These are phyloP conservation scores for Chalcosyrphus nemorum DNA, from an alignment of 2,888 invertebrate species.

Conservation along the genomic window DNA sequence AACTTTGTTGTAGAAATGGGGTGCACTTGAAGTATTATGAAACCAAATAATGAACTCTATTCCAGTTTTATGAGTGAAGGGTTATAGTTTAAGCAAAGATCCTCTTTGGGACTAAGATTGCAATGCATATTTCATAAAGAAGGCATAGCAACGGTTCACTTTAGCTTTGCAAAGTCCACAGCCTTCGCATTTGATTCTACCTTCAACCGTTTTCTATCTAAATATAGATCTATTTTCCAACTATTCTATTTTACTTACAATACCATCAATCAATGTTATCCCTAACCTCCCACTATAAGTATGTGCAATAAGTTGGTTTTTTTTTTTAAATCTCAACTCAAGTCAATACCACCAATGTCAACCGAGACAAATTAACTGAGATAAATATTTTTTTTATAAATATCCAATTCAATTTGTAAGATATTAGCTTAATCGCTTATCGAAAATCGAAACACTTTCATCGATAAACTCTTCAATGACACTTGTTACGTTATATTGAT, in stretches of 20 bases:
- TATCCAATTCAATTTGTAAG: conserved; percentile 21
- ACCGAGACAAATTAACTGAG: background rate
- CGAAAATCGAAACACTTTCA: background rate
- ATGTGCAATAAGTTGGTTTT: background rate
- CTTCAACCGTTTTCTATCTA: background rate
- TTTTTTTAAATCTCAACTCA: background rate
- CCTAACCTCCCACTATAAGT: background rate
- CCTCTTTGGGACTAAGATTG: no score
- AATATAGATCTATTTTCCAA: background rate
- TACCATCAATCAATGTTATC: background rate
- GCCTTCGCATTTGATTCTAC: no score
- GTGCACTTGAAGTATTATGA: no score
- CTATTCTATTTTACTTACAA: background rate
- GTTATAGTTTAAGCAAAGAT: no score
- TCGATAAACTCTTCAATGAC: conserved; percentile 24
- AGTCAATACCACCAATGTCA: background rate
- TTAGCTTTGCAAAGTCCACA: no score
- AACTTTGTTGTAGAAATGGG: no score
- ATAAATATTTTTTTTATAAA: background rate
- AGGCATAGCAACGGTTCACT: no score
- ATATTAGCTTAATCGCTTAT: background rate
- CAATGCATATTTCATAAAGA: no score
- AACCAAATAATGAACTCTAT: no score
- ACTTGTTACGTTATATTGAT: conserved; percentile 15
- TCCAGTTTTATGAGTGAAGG: no score